Evolutionary conservation across 2,113 vertebrate genomes (phyloP).

Genomic region (Collichthys lucidus): DNA sequence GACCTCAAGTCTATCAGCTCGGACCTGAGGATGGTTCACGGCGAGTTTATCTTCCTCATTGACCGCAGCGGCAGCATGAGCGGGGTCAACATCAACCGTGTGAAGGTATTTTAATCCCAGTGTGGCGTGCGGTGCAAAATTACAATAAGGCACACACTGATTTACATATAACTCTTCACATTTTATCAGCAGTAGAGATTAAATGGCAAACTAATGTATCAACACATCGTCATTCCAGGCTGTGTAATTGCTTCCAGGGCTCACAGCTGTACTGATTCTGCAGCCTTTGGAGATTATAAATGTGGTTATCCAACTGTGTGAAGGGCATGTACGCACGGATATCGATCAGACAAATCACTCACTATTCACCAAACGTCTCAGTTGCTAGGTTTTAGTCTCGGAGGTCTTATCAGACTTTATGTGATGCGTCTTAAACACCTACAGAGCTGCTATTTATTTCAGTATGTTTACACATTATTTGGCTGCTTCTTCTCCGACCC

Average conservation of each 20-base stretch:
- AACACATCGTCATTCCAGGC: neutral
- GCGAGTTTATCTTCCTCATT: slow-evolving; percentile 96
- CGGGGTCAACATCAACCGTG: slow-evolving; percentile 82
- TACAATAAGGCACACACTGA: neutral
- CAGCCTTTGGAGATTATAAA: slow-evolving; percentile 3
- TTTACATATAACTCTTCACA: slow-evolving; percentile 26
- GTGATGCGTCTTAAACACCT: slow-evolving; percentile 18
- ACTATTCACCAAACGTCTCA: slow-evolving; percentile 14
- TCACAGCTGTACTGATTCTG: neutral
- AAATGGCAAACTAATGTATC: neutral
- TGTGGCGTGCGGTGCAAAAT: neutral
- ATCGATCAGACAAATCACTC: slow-evolving; percentile 40
- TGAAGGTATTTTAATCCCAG: slow-evolving; percentile 86
- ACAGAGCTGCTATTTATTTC: neutral
- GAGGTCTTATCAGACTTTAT: neutral
- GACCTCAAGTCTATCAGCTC: slow-evolving; percentile 86
- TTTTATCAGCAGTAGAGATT: neutral
- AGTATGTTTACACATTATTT: neutral
- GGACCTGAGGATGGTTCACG: slow-evolving; percentile 86
- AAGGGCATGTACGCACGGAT: slow-evolving; percentile 24
- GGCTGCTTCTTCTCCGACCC: slow-evolving; percentile 4
- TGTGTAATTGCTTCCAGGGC: slow-evolving; percentile 5
- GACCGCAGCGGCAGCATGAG: slow-evolving; percentile 94
- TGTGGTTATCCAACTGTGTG: slow-evolving; percentile 24
- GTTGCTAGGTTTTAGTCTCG: slow-evolving; percentile 29